Conservation (phyloP, 2,797 vertebrate species). For the Gymnoscopelus braueri region DNA sequence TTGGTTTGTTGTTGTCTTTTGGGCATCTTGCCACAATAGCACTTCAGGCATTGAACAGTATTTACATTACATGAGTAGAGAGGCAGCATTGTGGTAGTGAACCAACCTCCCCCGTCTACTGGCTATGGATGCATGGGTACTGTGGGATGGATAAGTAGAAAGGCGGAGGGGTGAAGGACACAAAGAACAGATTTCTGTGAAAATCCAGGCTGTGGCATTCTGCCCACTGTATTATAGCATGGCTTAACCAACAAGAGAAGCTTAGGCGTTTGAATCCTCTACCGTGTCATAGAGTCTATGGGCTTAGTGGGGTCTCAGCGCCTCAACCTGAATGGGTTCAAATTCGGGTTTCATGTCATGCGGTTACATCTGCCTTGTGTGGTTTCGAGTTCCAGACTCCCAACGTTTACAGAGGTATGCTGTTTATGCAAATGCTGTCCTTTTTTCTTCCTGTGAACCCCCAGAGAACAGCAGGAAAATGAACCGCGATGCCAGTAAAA, state of each 20-base stretch:
- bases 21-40: too few species aligned
- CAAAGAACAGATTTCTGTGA: conserved; percentile 10
- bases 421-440: too few species aligned
- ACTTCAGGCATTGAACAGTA: too few species aligned
- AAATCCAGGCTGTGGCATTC: conserved; percentile 17
- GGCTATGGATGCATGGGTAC: neutral
- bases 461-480: neutral
- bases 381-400: neutral
- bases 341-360: neutral
- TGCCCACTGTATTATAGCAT: neutral
- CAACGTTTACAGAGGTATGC: neutral
- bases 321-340: neutral
- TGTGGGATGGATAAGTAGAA: conserved; percentile 1
- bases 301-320: neutral
- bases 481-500: too few species aligned
- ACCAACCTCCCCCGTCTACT: neutral
- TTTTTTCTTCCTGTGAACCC: neutral
- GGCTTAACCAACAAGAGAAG: conserved; percentile 4
- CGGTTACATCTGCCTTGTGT: neutral
- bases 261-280: neutral
- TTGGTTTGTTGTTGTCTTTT: too few species aligned
- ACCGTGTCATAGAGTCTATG: neutral
- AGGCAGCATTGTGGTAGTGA: neutral
- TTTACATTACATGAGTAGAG: too few species aligned
- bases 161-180: neutral